Percentiles rank a stretch among this genome's conserved stretches.
phyloP scores from a whole-genome alignment of 2,888 invertebrate genomes.

The Gymnocheta viridis region DNA sequence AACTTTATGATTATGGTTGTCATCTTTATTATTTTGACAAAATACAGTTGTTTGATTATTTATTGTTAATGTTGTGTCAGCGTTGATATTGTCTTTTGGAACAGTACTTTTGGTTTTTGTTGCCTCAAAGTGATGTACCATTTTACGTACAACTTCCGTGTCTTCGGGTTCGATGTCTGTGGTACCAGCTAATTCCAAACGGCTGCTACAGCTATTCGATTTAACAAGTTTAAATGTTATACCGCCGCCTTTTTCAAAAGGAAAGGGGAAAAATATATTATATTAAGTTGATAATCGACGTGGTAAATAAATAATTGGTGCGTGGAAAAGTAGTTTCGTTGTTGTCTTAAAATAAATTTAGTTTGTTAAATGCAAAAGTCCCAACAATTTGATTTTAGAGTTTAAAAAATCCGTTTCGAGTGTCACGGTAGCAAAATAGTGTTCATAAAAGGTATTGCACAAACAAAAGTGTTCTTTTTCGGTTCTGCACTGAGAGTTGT shows the following conservation, averaged over 20 bases:
- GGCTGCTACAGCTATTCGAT: conserved; percentile 93
- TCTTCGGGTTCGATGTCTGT: conserved; percentile 72
- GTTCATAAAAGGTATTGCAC: no score
- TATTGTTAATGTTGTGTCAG: conserved; percentile 78
- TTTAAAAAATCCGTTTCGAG: no score
- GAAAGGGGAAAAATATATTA: conserved; percentile 38
- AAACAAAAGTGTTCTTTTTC: no score
- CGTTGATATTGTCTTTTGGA: background rate
- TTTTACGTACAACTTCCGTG: conserved; percentile 80
- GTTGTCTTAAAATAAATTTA: background rate
- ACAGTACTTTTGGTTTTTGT: conserved; percentile 24
- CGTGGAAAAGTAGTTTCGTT: background rate
- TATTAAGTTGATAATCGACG: background rate
- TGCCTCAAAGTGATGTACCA: conserved; percentile 81
- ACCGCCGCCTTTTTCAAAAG: conserved; percentile 79
- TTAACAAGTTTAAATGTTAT: conserved; percentile 92
- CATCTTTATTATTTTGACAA: conserved; percentile 40
- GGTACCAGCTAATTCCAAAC: conserved; percentile 90
- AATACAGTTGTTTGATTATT: conserved; percentile 79
- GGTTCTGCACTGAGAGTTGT: no score
- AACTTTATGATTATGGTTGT: conserved; percentile 24
- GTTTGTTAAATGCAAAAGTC: no score
- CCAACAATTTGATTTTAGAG: no score
- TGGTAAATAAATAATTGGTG: background rate
- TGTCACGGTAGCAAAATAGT: no score